Evolutionary conservation across 2,113 vertebrate species (phyloP).

Genomic region (Eptesicus fuscus): DNA sequence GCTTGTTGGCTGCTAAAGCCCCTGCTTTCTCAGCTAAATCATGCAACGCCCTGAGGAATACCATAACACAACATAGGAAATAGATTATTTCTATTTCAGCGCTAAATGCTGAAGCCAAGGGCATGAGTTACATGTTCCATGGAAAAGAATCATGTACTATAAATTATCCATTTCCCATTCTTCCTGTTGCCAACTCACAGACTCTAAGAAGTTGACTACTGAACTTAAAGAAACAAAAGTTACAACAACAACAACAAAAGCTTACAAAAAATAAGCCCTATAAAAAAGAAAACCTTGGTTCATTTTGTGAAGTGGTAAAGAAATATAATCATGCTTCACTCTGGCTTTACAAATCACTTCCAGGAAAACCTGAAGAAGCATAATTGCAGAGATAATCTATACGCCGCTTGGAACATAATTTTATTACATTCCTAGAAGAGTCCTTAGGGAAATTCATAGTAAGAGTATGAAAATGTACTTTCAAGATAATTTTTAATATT

Average conservation of each 20-base stretch:
- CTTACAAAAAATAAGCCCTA: not conserved
- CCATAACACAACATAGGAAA: not conserved
- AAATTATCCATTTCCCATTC: not conserved
- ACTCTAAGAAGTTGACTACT: not conserved
- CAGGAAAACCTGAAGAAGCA: not conserved
- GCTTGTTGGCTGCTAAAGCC: not conserved
- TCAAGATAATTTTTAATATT: conserved; percentile 8
- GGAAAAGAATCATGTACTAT: not conserved
- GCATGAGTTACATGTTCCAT: not conserved
- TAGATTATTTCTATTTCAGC: not conserved
- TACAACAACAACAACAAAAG: not conserved
- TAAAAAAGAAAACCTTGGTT: not conserved
- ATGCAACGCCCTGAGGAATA: not conserved
- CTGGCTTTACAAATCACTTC: not conserved
- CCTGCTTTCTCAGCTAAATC: not conserved
- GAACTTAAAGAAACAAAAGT: not conserved
- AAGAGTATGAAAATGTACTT: not conserved
- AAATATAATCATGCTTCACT: not conserved
- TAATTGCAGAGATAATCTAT: not conserved
- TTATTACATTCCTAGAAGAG: not conserved
- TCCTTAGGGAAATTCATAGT: not conserved
- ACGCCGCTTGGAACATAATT: not conserved
- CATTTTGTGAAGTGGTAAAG: not conserved
- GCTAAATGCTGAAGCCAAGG: not conserved
- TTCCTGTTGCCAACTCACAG: not conserved